phyloP scores from a whole-genome alignment of 2,888 invertebrate genomes.

The Nephrocerus scutellatus region DNA sequence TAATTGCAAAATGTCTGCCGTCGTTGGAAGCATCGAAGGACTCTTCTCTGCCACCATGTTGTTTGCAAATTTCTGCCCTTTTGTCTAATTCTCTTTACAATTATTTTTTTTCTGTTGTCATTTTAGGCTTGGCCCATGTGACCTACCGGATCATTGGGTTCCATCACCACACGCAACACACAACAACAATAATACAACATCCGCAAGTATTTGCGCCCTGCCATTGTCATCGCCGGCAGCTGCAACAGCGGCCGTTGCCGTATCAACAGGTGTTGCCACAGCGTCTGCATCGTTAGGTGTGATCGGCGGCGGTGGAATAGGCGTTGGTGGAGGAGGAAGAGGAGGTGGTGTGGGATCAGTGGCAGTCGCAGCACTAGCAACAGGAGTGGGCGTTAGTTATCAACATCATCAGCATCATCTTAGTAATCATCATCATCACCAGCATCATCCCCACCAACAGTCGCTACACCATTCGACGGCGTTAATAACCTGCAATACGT shows the following conservation, averaged over 20 bases:
- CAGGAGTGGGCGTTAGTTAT: slow-evolving; percentile 24
- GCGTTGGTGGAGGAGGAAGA: slow-evolving; percentile 26
- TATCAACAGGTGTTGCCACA: slow-evolving; percentile 40
- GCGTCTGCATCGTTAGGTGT: slow-evolving; percentile 42
- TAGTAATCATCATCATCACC: slow-evolving; percentile 25
- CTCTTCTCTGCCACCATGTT: too few species aligned
- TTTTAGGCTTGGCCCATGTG: slow-evolving; percentile 86
- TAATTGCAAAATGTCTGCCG: too few species aligned
- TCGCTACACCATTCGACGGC: slow-evolving; percentile 26
- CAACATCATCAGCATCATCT: slow-evolving; percentile 11
- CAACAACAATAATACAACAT: slow-evolving; percentile 22
- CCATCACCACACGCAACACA: slow-evolving; percentile 29
- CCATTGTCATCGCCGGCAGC: slow-evolving; percentile 49
- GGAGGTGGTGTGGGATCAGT: slow-evolving; percentile 26
- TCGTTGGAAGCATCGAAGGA: too few species aligned
- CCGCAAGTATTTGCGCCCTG: slow-evolving; percentile 47
- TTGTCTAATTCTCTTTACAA: too few species aligned
- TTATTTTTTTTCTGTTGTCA: not conserved
- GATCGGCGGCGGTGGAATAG: slow-evolving; percentile 23
- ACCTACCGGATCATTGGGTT: slow-evolving; percentile 57
- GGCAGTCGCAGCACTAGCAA: slow-evolving; percentile 14
- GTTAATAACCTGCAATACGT: slow-evolving; percentile 22
- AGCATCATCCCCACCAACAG: slow-evolving; percentile 24
- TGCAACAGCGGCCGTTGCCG: slow-evolving; percentile 44
- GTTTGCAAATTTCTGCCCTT: too few species aligned